Base-by-base conservation (phyloP, 2,113 vertebrate species). In the Oenanthe melanoleuca region DNA sequence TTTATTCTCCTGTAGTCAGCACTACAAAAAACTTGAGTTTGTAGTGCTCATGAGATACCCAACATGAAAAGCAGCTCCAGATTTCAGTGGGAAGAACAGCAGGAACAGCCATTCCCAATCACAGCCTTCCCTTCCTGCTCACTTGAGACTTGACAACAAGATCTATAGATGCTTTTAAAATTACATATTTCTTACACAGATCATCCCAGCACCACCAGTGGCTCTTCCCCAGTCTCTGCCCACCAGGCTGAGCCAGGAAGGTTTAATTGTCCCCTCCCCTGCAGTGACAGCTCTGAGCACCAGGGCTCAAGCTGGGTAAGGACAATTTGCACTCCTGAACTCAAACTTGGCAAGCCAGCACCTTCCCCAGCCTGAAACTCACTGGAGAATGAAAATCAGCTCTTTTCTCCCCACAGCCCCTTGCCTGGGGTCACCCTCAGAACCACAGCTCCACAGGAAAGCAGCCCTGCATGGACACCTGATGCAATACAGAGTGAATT, bases 11-110 rank as follows among this genome's bases (percentile, higher is more conserved):
- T 1, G 0, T 0, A 28, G 80, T 9, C 66, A 78, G 56, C 22
- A 26, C 22, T 2, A 25, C 5, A 13, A 85, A 78, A 22, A 87
- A 52, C 9, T 20, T 6, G 29, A 44, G 29, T 10, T 18, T 45
- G 5, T 24, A 11, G 16, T 2, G 0, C 11, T 42, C 6, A 2
- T 11, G 26, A 61, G 28, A 57, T 3, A 57, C 2, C 17, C 3
- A 49, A 29, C 8, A 75, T 2, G 29, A 93, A 94, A 79, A 86
- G 23, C 28, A 64, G 44, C 26, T 88, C 70, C 60, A 80, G 14
- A 38, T 56, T 59, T 38, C 22, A 16, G 4, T 22, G 24, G 10
- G 34, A 64, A 86, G n/a, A 63, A 11, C 15, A 52, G 11, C 6
- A 49, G 17, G 18, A 85, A 52, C 0, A 53, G 14, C n/a, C 45